phyloP scores from a whole-genome alignment of 2,113 vertebrate species.

The Rostratula benghalensis region DNA sequence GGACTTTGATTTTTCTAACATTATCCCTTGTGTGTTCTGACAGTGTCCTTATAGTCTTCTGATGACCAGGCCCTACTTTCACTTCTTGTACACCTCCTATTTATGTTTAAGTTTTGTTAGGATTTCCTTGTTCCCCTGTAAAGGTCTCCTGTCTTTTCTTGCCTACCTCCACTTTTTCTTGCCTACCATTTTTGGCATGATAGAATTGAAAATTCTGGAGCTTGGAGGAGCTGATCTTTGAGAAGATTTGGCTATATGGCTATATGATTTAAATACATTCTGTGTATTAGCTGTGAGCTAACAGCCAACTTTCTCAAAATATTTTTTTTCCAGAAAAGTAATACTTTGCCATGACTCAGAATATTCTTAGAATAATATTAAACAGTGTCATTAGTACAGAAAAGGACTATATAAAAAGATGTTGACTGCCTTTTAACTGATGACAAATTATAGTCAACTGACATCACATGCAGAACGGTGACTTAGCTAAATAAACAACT shows the following conservation, averaged over 20 bases:
- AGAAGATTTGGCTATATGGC: not conserved
- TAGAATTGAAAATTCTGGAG: not conserved
- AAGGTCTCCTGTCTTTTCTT: not conserved
- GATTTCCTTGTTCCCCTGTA: not conserved
- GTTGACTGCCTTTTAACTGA: not conserved
- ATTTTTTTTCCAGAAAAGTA: not conserved
- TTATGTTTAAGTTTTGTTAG: not conserved
- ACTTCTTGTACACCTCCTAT: not conserved
- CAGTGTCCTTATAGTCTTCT: not conserved
- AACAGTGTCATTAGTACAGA: not conserved
- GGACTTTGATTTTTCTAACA: not conserved
- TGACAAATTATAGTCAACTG: not conserved
- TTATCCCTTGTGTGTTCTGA: fast-evolving
- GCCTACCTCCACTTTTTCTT: not conserved
- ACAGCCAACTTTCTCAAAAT: not conserved
- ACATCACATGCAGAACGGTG: not conserved
- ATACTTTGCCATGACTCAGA: not conserved
- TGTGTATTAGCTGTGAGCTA: not conserved
- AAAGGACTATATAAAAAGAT: not conserved
- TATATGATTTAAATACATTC: not conserved
- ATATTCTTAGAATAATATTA: not conserved
- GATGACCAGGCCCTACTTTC: not conserved
- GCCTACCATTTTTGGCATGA: not conserved
- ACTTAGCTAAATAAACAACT: not conserved
- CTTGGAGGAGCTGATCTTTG: not conserved